Evolutionary conservation across 2,797 vertebrate genomes (phyloP), one percentile per base, ranked within the genome.

Genomic region (Falco rusticolus): DNA sequence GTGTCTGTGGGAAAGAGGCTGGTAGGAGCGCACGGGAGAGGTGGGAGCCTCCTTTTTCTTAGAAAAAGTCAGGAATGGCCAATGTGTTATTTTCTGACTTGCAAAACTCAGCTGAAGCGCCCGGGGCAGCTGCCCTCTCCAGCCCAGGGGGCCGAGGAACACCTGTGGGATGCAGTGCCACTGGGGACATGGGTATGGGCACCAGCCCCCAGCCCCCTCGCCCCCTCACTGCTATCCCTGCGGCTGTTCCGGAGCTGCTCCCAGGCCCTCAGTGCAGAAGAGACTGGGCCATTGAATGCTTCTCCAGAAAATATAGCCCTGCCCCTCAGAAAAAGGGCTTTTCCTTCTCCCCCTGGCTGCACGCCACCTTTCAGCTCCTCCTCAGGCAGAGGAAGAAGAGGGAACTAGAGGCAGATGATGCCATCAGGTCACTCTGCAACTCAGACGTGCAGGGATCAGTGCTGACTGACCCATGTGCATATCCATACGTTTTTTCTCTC

Each of bases 61-160:
- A 66, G 59, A 86, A 87, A 87, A 93, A 56, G 43, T 54, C 51
- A 70, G 56, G 19, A 69, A 60, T 51, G 91, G 68, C 33, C 84
- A 43, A 29, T 29, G 14, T 81, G 56, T 53, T 50, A 68, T 88
- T 64, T 87, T 84, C 39, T 74, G 77, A 29, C 69, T 84, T 47
- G 41, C 1, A 0, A 18, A 91, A 75, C 19, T 68, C 14, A 18
- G 41, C 18, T 64, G 69, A 78, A 78, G n/a, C 0, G 2, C 39
- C 63, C 0, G 1, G 37, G 48, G 39, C 43, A 87, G 61, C 84
- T 0, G 0, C 26, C 11, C 12, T 59, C 63, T 66, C 47, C 56
- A 47, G 60, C 45, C 24, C 13, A 33, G 17, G 10, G 8, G 34
- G 51, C 12, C 68, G 11, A 84, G 63, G 9, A 90, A 39, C 65